Base-by-base conservation (phyloP, 1,140 invertebrate genomes). In the Zaprionus vittiger region DNA sequence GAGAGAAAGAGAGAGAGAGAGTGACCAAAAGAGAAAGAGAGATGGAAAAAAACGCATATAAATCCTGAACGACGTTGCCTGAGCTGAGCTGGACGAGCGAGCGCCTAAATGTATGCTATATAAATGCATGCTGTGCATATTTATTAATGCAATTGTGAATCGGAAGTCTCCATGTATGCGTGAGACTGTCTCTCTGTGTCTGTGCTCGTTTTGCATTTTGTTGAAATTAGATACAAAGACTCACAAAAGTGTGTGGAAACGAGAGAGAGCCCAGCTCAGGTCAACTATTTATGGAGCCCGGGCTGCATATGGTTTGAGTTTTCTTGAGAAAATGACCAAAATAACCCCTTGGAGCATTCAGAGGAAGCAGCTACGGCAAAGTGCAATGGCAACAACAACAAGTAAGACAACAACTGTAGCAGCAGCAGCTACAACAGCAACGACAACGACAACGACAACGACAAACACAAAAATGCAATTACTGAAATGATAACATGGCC, bases 381-480 rank as follows among this genome's bases (percentile, higher is more conserved):
- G 71, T 86, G 83, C 83, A 86, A 55, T 55, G 60, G 54, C 62
- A 75, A 64, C 38, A 63, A 20, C 68, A 57, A 20, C 38, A 44
- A 44, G 22, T 15, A 63, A 63, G n/a, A 6, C 61, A 74, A 62
- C 47, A 62, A 20, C 68, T 28, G 20, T 26, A 81, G 31, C 41
- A 55, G 54, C 60, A 73, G 64, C 69, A 79, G 47, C 72, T 59
- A 38, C 57, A 73, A 41, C 17, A 47, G 37, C 71, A 79, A 52
- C 69, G 71, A 68, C 73, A 79, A 52, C 69, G 71, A 68, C 73
- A 79, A 56, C 55, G 83, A 89, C 84, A 89, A 89, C 74, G 84
- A 73, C 81, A 84, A 87, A 84, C 84, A 87, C 84, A 89, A 89
- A 89, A 87, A 87, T 89, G 84, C 84, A 90, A 90, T 89, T 89